A percentile compares a stretch with the other conserved stretches of the same genome.
Evolutionary conservation across 2,797 vertebrate species (phyloP).

Genomic region (Poliocrania exsul): DNA sequence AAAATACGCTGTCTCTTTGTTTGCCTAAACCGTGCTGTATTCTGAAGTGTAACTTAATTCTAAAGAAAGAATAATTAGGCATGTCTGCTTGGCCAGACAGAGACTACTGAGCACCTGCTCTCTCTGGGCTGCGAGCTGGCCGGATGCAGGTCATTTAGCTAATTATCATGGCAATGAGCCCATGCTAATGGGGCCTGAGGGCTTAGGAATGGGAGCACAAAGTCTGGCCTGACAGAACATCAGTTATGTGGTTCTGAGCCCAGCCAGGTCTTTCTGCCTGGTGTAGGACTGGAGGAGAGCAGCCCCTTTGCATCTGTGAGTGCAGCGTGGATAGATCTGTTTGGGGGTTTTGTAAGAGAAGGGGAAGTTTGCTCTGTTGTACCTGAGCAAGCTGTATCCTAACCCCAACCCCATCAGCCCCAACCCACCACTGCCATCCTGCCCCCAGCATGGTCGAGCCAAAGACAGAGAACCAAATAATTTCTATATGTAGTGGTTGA

Average conservation of each 20-base stretch:
- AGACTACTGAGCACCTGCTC: constrained; percentile 34
- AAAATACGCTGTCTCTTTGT: not conserved
- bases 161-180: constrained; percentile 44
- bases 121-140: not conserved
- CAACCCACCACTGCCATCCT: accelerated
- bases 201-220: not conserved
- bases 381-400: not conserved
- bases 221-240: not conserved
- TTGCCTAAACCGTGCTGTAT: not conserved
- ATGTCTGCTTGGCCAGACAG: not conserved
- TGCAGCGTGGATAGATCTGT: accelerated
- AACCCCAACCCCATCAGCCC: not conserved
- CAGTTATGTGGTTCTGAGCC: not conserved
- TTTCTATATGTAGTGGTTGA: not conserved
- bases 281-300: not conserved
- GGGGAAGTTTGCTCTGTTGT: not conserved
- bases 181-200: not conserved
- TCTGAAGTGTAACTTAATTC: constrained; percentile 20
- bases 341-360: not conserved
- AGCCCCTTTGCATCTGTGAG: not conserved
- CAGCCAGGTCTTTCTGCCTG: not conserved
- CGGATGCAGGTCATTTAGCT: constrained; percentile 43
- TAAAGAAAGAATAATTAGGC: not conserved
- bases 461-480: not conserved
- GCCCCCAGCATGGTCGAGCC: not conserved